Evolutionary conservation across 2,113 vertebrate genomes (phyloP), one percentile per base, ranked within the genome.

Genomic region (Bucco capensis): DNA sequence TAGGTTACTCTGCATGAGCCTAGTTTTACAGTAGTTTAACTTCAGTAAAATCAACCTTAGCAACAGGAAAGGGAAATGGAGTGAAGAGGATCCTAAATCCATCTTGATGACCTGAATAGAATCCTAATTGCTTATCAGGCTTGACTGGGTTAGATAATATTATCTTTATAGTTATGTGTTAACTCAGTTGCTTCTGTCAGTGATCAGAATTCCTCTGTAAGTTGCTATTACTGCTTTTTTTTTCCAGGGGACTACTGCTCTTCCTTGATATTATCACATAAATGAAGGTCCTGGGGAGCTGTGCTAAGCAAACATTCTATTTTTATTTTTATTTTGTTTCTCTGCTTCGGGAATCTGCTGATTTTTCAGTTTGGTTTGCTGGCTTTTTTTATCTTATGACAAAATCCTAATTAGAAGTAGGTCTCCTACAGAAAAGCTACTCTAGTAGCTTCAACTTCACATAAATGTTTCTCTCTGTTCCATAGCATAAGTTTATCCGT

Each of bases 11-110:
- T 88, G 61, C 44, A 65, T 94, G 31, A 92, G 31, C 31, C 37
- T 78, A 28, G 83, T 92, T 94, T 93, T 93, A 76, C 71, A 93
- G 70, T 73, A 82, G 74, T 84, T 75, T 78, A 90, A 89, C 66
- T 79, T 79, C 89, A 87, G n/a, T 85, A 82, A 96, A 93, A 90
- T 56, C 47, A 92, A 24, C 84, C 67, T 79, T 14, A 73, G 86
- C 76, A 92, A 82, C 72, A 91, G 49, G 33, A 88, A 93, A 69
- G 42, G 37, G 69, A 91, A 91, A 88, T 86, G 47, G 77, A 83
- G 70, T 58, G 70, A 69, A 76, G 24, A 85, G 62, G 9, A 74
- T 89, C 47, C 74, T 90, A 80, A 94, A 90, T 80, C 70, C 46
- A 38, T 87, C 62, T 57, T 51, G 61, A 47, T 89, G 84, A 81